Evolutionary conservation across 2,888 invertebrate species (phyloP).

Genomic region (Brachypterus glaber): DNA sequence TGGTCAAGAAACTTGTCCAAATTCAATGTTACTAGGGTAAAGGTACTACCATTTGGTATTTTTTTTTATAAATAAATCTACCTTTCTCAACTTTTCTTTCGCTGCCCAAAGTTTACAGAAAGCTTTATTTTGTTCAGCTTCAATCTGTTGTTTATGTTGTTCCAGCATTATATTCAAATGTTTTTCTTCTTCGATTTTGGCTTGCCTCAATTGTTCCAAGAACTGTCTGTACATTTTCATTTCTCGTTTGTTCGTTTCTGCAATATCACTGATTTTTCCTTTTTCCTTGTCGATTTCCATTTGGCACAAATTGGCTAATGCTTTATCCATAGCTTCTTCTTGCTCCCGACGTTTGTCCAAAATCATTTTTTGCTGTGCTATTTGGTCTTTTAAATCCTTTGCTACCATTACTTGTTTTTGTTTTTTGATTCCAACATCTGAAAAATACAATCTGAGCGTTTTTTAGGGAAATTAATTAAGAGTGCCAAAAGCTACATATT

Average conservation of each 20-base stretch:
- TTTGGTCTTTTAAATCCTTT: slow-evolving; percentile 32
- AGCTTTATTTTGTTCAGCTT: slow-evolving; percentile 32
- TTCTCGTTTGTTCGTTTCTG: slow-evolving; percentile 28
- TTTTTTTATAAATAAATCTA: background rate
- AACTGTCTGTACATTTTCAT: slow-evolving; percentile 31
- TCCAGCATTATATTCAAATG: slow-evolving; percentile 29
- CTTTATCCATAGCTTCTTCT: slow-evolving; percentile 33
- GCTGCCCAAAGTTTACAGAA: slow-evolving; percentile 25
- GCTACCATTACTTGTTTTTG: no score
- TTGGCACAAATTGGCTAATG: slow-evolving; percentile 29
- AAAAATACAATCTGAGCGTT: no score
- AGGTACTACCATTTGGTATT: slow-evolving; percentile 1
- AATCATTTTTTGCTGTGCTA: slow-evolving; percentile 30
- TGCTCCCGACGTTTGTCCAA: slow-evolving; percentile 26
- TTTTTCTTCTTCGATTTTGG: slow-evolving; percentile 32
- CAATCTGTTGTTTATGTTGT: slow-evolving; percentile 27
- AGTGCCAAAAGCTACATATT: no score
- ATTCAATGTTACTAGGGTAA: no score
- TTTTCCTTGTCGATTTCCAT: slow-evolving; percentile 33
- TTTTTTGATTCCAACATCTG: no score
- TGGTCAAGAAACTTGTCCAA: no score
- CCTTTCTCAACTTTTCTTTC: slow-evolving; percentile 4
- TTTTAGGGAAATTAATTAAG: no score
- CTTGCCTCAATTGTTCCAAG: slow-evolving; percentile 30
- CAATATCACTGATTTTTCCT: slow-evolving; percentile 21